phyloP scores from a whole-genome alignment of 2,797 vertebrate genomes.

The Takifugu ocellatus region DNA sequence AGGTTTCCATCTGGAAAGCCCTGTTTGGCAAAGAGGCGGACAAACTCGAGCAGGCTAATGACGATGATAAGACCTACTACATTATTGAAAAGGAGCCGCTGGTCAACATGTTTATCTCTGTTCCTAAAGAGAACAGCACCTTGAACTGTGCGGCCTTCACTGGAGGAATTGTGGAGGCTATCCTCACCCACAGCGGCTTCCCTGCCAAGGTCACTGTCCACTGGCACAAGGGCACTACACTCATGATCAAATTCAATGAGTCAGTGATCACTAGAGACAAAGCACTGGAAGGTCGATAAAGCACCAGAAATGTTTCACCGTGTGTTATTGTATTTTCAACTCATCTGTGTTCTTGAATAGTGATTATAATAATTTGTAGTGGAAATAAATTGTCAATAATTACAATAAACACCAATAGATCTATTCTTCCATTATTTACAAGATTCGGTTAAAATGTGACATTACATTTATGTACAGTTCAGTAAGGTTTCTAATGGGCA shows the following conservation, averaged over 20 bases:
- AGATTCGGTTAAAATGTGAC: no score
- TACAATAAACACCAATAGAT: no score
- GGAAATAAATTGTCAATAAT: no score
- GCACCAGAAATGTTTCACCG: not conserved
- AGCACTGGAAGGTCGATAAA: constrained; percentile 86
- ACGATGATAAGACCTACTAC: constrained; percentile 92
- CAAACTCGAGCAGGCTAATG: constrained; percentile 95
- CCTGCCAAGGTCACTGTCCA: constrained; percentile 92
- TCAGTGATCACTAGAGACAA: constrained; percentile 88
- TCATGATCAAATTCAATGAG: constrained; percentile 97
- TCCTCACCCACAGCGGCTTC: constrained; percentile 89
- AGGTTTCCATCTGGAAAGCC: constrained; percentile 84
- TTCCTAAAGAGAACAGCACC: constrained; percentile 93
- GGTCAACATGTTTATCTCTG: constrained; percentile 91
- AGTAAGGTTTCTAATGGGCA: no score
- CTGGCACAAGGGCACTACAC: constrained; percentile 97
- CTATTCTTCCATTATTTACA: no score
- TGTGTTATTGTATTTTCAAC: not conserved
- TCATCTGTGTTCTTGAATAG: no score
- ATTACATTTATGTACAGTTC: no score
- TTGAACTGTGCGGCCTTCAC: constrained; percentile 96
- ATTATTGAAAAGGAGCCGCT: constrained; percentile 93
- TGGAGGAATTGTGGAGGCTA: constrained; percentile 89
- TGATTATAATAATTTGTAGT: no score
- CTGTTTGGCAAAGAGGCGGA: constrained; percentile 93